Percentiles rank a stretch among this genome's conserved stretches.
These are phyloP conservation scores for Mycalesis mineus DNA, from an alignment of 2,888 invertebrate genomes.

Conservation along the genomic window DNA sequence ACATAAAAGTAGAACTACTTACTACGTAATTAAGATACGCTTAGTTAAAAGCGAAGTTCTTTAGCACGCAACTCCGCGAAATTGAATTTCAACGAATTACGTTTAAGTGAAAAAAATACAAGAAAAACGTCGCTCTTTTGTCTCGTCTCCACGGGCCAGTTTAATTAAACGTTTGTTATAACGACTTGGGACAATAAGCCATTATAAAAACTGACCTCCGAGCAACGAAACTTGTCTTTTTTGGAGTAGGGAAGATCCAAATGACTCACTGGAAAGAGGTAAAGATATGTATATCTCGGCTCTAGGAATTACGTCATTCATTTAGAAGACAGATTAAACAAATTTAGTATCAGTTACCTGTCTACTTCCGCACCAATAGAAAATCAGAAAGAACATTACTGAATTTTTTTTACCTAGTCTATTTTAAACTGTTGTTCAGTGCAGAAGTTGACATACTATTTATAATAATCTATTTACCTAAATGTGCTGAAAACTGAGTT, in stretches of 20 bases:
- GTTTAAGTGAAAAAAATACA: conserved; percentile 11
- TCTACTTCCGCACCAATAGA: too few relatives aligned
- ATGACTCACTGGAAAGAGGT: neutral
- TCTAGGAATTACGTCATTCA: neutral
- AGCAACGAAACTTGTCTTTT: conserved; percentile 30
- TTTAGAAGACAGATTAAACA: too few relatives aligned
- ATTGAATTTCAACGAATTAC: conserved; percentile 8
- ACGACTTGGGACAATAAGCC: conserved; percentile 45
- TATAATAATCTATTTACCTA: too few relatives aligned
- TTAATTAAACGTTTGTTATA: conserved; percentile 59
- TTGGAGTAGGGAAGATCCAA: conserved; percentile 13
- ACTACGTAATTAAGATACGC: too few relatives aligned
- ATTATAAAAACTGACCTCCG: conserved; percentile 38
- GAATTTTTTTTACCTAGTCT: too few relatives aligned
- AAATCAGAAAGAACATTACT: too few relatives aligned
- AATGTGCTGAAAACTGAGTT: too few relatives aligned
- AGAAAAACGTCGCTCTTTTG: conserved; percentile 33
- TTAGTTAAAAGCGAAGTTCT: neutral
- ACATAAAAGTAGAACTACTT: too few relatives aligned
- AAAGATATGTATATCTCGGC: neutral
- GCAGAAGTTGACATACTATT: too few relatives aligned
- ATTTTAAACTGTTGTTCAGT: too few relatives aligned
- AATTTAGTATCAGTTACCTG: too few relatives aligned
- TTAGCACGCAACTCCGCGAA: neutral
- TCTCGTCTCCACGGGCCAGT: conserved; percentile 35